Percentiles rank a stretch among this genome's conserved stretches.
Conservation (phyloP, 2,888 invertebrate species). For the Ganaspis brasiliensis region DNA sequence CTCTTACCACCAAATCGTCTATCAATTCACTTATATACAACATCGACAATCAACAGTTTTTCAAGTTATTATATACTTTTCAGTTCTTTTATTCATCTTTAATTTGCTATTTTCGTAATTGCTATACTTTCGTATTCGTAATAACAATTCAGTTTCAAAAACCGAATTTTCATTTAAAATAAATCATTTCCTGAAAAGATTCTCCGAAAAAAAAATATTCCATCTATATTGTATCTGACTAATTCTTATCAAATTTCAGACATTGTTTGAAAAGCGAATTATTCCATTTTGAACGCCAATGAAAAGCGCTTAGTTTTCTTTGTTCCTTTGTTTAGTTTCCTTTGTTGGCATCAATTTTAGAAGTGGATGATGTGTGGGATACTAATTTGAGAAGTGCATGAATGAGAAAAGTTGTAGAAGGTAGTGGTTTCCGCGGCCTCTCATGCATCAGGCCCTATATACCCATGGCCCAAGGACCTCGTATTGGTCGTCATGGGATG, state of each 20-base stretch:
- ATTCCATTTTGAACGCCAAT: background rate
- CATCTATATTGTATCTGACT: background rate
- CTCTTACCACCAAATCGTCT: background rate
- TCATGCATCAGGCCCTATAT: background rate
- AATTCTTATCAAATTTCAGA: background rate
- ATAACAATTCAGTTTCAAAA: no score
- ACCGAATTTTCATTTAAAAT: no score
- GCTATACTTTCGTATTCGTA: no score
- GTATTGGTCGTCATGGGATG: slow-evolving; percentile 55
- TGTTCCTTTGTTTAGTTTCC: background rate
- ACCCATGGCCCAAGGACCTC: slow-evolving; percentile 46
- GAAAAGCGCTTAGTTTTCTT: background rate
- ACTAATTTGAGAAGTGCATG: slow-evolving; percentile 11
- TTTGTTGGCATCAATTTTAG: background rate
- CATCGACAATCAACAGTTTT: no score
- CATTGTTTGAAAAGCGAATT: background rate
- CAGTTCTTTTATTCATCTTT: no score
- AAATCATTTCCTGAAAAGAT: no score
- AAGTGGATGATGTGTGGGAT: slow-evolving; percentile 4
- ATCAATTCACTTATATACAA: background rate
- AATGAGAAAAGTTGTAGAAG: slow-evolving; percentile 22
- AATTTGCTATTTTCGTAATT: no score
- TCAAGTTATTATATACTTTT: no score
- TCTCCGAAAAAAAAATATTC: no score
- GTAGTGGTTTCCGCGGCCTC: slow-evolving; percentile 30